Percentiles rank a stretch among this genome's conserved stretches.
Evolutionary conservation across 2,888 invertebrate genomes (phyloP).

Genomic region (Eilema griseolum): DNA sequence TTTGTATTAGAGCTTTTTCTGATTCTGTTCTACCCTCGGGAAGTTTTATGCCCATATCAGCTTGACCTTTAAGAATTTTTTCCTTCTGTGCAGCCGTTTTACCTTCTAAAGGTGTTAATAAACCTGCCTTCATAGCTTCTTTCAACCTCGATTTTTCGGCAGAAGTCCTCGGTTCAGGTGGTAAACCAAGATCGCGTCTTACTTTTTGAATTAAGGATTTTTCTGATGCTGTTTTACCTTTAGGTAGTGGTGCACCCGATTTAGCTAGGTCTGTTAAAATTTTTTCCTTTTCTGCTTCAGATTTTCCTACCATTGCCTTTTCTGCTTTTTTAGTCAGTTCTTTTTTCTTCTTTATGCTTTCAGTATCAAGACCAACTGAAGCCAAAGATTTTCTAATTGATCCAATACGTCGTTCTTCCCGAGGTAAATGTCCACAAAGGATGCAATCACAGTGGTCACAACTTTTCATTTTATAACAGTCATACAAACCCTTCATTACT

Average conservation of each 20-base stretch:
- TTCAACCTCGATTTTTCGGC: conserved; percentile 8
- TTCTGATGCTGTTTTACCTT: conserved; percentile 15
- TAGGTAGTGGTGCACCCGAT: conserved; percentile 9
- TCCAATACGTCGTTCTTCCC: conserved; percentile 14
- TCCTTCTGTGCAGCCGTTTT: conserved; percentile 52
- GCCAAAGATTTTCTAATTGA: conserved; percentile 23
- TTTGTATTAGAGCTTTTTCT: conserved; percentile 14
- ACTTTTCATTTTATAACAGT: conserved; percentile 72
- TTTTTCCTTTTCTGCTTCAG: conserved; percentile 28
- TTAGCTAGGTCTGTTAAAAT: conserved; percentile 11
- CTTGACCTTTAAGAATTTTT: conserved; percentile 46
- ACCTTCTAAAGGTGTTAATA: conserved; percentile 44
- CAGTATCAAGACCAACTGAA: conserved; percentile 23
- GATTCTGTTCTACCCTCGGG: conserved; percentile 14
- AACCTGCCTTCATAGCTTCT: conserved; percentile 17
- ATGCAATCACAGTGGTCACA: conserved; percentile 20
- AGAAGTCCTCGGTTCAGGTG: conserved; percentile 21
- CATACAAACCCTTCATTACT: conserved; percentile 74
- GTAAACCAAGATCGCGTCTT: conserved; percentile 43
- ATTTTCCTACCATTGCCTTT: conserved; percentile 23
- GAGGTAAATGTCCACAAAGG: conserved; percentile 10
- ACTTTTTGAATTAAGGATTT: conserved; percentile 24
- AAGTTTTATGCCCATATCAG: conserved; percentile 20
- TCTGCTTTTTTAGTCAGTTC: conserved; percentile 25
- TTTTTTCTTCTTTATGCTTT: conserved; percentile 18